phyloP scores from a whole-genome alignment of 2,797 vertebrate species.

The Urophycis tenuis region DNA sequence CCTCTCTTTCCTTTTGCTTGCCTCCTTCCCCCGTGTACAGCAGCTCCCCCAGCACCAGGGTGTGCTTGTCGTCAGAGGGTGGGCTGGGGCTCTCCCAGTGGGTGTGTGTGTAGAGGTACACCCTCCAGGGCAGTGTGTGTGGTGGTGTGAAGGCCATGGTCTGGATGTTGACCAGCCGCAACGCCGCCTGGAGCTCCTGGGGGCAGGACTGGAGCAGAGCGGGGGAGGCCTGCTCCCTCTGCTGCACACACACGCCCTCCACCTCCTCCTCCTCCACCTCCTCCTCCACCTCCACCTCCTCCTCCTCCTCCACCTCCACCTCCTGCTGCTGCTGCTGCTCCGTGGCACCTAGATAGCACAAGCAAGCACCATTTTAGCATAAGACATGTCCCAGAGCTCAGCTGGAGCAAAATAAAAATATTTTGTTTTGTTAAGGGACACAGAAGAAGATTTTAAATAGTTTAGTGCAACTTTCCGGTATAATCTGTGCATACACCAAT shows the following conservation, averaged over 20 bases:
- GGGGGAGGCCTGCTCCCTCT: conserved; percentile 23
- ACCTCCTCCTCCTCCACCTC: conserved; percentile 8
- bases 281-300: conserved; percentile 11
- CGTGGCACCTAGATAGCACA: background rate
- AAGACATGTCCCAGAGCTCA: background rate
- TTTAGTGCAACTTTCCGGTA: too few species aligned
- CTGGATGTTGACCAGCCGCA: conserved; percentile 87
- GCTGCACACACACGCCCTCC: conserved; percentile 29
- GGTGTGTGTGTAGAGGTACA: conserved; percentile 81
- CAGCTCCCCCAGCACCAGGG: conserved; percentile 79
- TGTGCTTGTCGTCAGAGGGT: conserved; percentile 30
- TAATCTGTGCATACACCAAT: too few species aligned
- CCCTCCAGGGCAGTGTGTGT: conserved; percentile 79
- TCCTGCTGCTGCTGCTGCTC: too few species aligned
- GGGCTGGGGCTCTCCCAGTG: conserved; percentile 40
- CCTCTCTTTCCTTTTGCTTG: background rate
- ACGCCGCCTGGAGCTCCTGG: conserved; percentile 77
- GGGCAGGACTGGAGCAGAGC: conserved; percentile 52
- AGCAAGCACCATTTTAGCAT: background rate
- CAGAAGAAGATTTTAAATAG: too few species aligned
- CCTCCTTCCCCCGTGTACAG: conserved; percentile 50
- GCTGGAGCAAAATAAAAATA: background rate
- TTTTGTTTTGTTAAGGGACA: background rate
- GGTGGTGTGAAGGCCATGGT: conserved; percentile 83
- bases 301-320: background rate